A percentile compares a stretch with the other conserved stretches of the same genome.
phyloP scores from a whole-genome alignment of 2,888 invertebrate genomes.

The Chymomyza procnemis region DNA sequence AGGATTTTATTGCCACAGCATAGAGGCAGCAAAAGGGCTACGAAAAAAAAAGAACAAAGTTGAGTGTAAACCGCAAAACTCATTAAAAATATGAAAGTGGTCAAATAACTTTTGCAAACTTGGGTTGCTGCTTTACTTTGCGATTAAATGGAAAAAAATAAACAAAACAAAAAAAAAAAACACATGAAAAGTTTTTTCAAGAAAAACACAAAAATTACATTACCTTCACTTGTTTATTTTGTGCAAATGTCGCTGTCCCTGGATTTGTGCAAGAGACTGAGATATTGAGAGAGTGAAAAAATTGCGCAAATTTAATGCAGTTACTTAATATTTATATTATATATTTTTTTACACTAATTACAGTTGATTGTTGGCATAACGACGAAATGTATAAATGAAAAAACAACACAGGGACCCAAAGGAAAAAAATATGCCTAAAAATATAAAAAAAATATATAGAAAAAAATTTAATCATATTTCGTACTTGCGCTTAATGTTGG shows the following conservation, averaged over 20 bases:
- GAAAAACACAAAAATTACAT: constrained; percentile 11
- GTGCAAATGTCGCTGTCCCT: neutral
- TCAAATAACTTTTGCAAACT: constrained; percentile 1
- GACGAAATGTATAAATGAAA: neutral
- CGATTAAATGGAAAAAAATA: neutral
- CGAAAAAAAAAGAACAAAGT: neutral
- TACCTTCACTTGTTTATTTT: neutral
- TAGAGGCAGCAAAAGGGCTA: neutral
- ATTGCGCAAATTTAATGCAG: neutral
- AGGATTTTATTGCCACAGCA: neutral
- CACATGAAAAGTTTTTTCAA: neutral
- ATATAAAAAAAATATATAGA: too few species aligned
- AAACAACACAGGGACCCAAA: neutral
- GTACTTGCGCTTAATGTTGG: constrained; percentile 3
- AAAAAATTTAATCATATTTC: constrained; percentile 11
- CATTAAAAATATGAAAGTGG: constrained; percentile 47
- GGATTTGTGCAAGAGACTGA: neutral
- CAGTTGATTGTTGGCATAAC: constrained; percentile 9
- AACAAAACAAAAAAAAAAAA: neutral
- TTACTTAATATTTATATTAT: constrained; percentile 17
- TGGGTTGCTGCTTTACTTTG: neutral
- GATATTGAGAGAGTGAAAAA: neutral
- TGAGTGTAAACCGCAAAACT: constrained; percentile 31
- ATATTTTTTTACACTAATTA: neutral
- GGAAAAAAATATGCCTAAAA: too few species aligned